Base-by-base conservation (phyloP, 2,888 invertebrate species). In the Ophioninae sp. region DNA sequence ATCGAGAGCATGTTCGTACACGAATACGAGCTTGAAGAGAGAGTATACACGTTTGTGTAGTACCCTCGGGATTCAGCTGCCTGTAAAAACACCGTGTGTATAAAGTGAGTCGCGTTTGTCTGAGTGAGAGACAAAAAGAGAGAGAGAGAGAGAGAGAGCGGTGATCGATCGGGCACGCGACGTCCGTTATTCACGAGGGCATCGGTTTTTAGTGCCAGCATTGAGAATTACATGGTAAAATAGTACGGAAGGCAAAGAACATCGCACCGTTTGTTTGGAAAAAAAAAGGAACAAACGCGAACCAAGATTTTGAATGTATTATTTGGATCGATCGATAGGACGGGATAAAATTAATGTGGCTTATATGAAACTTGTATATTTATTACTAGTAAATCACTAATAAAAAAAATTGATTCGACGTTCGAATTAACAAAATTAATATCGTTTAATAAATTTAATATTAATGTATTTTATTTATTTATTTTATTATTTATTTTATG, bases 171-270 rank as follows among this genome's bases (percentile, higher is more conserved):
- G 79, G 64, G 65, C 70, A 72, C 72, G 73, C 70, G 69, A 30
- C 37, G 39, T 76, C 59, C 79, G 39, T 80, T 61, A 30, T 44
- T 79, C 82, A 82, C 85, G 84, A 85, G 83, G 83, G 85, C 81
- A 85, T 79, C 81, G 79, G 69, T 82, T 74, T 30, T 74, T 67
- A 39, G 69, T 59, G 8, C 44, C 62, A 78, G 21, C 20, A 30
- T 17, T 30, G 37, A 67, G 59, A 61, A 61, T 20, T 67, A 37
- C 30, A 62, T n/a, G n/a, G 21, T 21, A 21, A 59, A 59, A 21
- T 59, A 20, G 59, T 59, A 59, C 59, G 2, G 21, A 21, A 50
- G 50, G 17, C 50, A 50, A 50, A 50, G 50, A 50, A 50, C 30
- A 50, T 17, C 50, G 50, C 50, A 6, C 17, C 2, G 10, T 10